These are phyloP conservation scores for Apantesis nais DNA, from an alignment of 2,888 invertebrate genomes.

Conservation along the genomic window DNA sequence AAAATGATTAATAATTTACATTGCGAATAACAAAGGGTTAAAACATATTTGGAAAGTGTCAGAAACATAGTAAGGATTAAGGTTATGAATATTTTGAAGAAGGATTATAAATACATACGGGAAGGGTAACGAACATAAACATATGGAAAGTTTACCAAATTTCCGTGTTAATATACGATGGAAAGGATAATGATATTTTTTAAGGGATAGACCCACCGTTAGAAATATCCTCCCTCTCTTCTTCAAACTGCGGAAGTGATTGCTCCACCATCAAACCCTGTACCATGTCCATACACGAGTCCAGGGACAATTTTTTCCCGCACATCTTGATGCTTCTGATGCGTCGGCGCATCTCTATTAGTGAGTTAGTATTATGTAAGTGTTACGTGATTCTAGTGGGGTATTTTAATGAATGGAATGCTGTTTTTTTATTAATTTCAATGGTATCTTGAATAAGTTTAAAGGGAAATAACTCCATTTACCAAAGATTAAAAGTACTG, in stretches of 20 bases:
- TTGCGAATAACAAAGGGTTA: not conserved
- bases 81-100: not conserved
- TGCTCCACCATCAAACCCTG: constrained; percentile 88
- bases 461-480: not conserved
- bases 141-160: too few relatives aligned
- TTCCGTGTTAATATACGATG: not conserved
- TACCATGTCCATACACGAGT: constrained; percentile 96
- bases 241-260: constrained; percentile 83
- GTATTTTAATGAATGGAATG: not conserved
- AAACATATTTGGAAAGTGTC: not conserved
- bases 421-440: not conserved
- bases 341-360: constrained; percentile 91
- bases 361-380: constrained; percentile 35
- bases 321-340: constrained; percentile 95
- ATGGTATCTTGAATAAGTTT: not conserved
- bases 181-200: not conserved
- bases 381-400: not conserved
- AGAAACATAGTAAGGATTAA: not conserved
- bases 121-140: not conserved
- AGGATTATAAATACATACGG: not conserved
- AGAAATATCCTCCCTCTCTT: constrained; percentile 79
- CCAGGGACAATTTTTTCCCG: constrained; percentile 95
- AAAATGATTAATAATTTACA: not conserved
- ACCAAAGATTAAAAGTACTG: not conserved
- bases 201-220: constrained; percentile 72